Base-by-base conservation (phyloP, 2,888 invertebrate species). In the Diadromus collaris region DNA sequence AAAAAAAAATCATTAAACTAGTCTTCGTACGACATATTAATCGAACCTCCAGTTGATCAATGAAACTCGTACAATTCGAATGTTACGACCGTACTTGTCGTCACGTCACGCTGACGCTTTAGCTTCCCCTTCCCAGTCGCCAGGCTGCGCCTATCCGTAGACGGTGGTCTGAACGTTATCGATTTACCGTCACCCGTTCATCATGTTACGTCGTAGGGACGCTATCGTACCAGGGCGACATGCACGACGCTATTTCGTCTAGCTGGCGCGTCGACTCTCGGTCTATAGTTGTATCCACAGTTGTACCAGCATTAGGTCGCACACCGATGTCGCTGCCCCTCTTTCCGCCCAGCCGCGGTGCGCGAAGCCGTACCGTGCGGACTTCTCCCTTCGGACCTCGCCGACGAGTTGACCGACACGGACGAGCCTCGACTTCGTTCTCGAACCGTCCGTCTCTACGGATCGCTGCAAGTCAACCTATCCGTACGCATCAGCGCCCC, bases 171-270 rank as follows among this genome's bases (percentile, higher is more conserved):
- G 65, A 69, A 84, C 84, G 84, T 68, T 86, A 90, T 90, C 88
- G 90, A 90, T 89, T 90, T 86, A 83, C 87, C 89, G 90, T 90
- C 90, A 90, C 84, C 84, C 87, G 89, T 89, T 87, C 89, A 90
- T 90, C 90, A 90, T 88, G 88, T 88, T 89, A 88, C 89, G 89
- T 89, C 88, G 88, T 84, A 87, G 83, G 86, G 89, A 89, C 90
- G 90, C 90, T 84, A 81, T 81, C 58, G 85, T 89, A 90, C 84
- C 90, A 90, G 90, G 90, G 82, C 64, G 83, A 83, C 89, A 89
- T 89, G 85, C 72, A 67, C 34, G 64, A 27, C 32, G 73, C 56
- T 21, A 65, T 58, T 73, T 44, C 44, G 58, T 65, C 72, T 69
- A 73, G 72, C 72, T 29, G 38, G 44, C 41, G 27, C 65, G 48